Evolutionary conservation across 92 coral and sea anemone species (phyloP).

Genomic region (Zoanthus gigantus): DNA sequence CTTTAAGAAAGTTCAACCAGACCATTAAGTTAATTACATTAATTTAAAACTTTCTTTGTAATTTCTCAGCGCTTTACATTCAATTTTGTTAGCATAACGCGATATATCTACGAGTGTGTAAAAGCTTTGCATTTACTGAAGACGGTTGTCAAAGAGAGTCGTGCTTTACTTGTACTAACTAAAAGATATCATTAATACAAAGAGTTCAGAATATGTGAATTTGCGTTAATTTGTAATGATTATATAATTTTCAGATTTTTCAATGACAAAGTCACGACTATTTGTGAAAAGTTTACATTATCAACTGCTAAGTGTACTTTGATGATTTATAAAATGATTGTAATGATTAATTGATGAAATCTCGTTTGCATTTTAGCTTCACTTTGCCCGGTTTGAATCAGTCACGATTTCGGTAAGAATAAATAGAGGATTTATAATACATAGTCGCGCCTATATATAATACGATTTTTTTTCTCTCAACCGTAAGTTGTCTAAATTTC

Average conservation of each 20-base stretch:
- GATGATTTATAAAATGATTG: too few species aligned
- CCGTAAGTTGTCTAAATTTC: too few species aligned
- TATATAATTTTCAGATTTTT: neutral
- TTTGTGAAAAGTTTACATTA: too few species aligned
- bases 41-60: neutral
- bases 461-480: neutral
- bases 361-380: slow-evolving; percentile 13
- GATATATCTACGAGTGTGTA: too few species aligned
- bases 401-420: slow-evolving; percentile 36
- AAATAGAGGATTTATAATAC: neutral
- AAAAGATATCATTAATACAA: neutral
- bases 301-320: too few species aligned
- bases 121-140: neutral
- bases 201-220: neutral
- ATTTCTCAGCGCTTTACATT: too few species aligned
- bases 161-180: neutral
- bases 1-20: too few species aligned
- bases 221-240: neutral
- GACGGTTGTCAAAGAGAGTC: neutral
- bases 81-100: too few species aligned
- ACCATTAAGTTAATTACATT: too few species aligned
- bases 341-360: neutral
- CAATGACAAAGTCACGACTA: neutral
- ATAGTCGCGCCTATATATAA: neutral
- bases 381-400: neutral